Evolutionary conservation across 2,888 invertebrate species (phyloP).

Genomic region (Pheosia tremula): DNA sequence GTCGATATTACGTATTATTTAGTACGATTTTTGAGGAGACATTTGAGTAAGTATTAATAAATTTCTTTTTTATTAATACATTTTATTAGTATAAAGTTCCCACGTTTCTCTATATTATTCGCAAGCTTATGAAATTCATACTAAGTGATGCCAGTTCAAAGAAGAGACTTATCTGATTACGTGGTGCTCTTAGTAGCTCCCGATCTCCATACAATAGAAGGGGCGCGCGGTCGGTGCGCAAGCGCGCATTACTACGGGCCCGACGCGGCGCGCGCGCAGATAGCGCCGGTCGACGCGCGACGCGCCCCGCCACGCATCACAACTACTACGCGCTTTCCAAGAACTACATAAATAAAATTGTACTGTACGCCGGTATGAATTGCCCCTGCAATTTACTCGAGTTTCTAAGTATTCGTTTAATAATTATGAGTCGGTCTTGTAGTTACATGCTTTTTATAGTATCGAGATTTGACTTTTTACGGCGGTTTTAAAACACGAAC

Average conservation of each 20-base stretch:
- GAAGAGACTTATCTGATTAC: conserved; percentile 22
- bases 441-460: conserved; percentile 25
- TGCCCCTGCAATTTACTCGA: conserved; percentile 35
- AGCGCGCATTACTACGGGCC: conserved; percentile 39
- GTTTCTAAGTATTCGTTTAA: conserved; percentile 34
- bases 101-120: too few relatives aligned
- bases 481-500: neutral
- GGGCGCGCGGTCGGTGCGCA: conserved; percentile 41
- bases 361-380: conserved; percentile 23
- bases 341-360: conserved; percentile 41
- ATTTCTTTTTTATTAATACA: too few relatives aligned
- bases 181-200: conserved; percentile 30
- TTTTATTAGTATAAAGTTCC: too few relatives aligned
- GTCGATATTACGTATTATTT: too few relatives aligned
- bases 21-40: too few relatives aligned
- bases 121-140: too few relatives aligned
- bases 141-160: neutral
- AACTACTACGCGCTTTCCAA: conserved; percentile 37
- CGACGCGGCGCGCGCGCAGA: conserved; percentile 21
- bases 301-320: conserved; percentile 41
- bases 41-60: too few relatives aligned
- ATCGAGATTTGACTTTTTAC: conserved; percentile 15
- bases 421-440: conserved; percentile 37
- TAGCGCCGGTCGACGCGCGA: conserved; percentile 26
- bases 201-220: conserved; percentile 68